phyloP scores from a whole-genome alignment of 1,140 invertebrate species.

The Scaptodrosophila lebanonensis region DNA sequence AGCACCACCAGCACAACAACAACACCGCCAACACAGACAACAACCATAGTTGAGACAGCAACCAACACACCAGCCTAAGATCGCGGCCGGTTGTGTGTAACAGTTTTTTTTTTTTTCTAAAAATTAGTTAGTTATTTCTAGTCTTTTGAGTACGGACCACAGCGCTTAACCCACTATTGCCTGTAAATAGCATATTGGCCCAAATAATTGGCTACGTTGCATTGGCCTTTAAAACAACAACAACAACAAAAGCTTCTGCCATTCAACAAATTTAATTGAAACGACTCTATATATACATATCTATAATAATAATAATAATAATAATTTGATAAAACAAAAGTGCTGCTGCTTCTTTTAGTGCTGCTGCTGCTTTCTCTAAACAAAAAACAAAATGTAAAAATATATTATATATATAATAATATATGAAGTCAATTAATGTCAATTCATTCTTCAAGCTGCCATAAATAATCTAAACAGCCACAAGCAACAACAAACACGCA shows the following conservation, averaged over 20 bases:
- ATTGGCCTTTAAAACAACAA: constrained; percentile 30
- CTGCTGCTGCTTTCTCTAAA: not conserved
- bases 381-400: not conserved
- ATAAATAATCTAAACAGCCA: constrained; percentile 26
- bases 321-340: constrained; percentile 9
- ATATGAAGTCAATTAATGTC: constrained; percentile 25
- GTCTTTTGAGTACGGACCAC: constrained; percentile 42
- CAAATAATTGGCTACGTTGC: constrained; percentile 71
- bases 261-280: too few relatives aligned
- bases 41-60: constrained; percentile 16
- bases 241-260: not conserved
- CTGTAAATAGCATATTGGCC: constrained; percentile 13
- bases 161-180: constrained; percentile 26
- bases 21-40: constrained; percentile 4
- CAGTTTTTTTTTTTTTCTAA: too few relatives aligned
- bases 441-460: constrained; percentile 71
- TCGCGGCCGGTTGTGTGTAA: too few relatives aligned
- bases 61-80: constrained; percentile 15
- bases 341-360: not conserved
- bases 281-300: not conserved
- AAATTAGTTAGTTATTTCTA: constrained; percentile 74
- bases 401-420: constrained; percentile 3
- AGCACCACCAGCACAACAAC: constrained; percentile 14
- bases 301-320: not conserved
- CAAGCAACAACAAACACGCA: constrained; percentile 9